These are phyloP conservation scores for Pteropus alecto DNA, from an alignment of 2,113 vertebrate species.

Conservation along the genomic window DNA sequence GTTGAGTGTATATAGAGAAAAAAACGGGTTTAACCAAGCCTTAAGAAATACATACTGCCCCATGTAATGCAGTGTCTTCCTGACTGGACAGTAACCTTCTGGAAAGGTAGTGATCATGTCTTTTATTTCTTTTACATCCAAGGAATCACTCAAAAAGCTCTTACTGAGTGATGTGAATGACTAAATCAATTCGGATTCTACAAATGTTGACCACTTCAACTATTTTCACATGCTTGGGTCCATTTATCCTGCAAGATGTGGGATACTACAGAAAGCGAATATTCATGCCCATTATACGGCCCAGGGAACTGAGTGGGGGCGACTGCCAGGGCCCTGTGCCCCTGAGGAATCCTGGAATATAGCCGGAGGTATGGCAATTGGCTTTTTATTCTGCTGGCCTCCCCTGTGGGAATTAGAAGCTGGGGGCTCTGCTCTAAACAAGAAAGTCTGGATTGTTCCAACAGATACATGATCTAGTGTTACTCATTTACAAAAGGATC, in stretches of 20 bases:
- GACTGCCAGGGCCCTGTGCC: background rate
- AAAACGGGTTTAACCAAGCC: background rate
- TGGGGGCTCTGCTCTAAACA: background rate
- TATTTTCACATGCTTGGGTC: background rate
- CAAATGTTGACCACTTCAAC: fast-evolving
- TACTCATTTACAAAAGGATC: background rate
- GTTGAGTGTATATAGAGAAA: background rate
- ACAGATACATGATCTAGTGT: background rate
- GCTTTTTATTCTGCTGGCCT: background rate
- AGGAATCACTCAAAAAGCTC: background rate
- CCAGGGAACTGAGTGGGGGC: background rate
- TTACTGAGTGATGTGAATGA: fast-evolving
- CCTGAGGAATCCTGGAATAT: background rate
- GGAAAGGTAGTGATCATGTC: background rate
- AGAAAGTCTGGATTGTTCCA: background rate
- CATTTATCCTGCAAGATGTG: fast-evolving
- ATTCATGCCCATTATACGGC: background rate
- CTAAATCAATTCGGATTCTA: background rate
- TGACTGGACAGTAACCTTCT: fast-evolving
- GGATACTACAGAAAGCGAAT: fast-evolving
- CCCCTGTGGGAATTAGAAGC: background rate
- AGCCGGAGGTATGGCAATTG: fast-evolving
- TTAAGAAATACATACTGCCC: background rate
- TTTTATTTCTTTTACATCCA: background rate
- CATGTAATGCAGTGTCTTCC: background rate